Base-by-base conservation (phyloP, 2,888 invertebrate species). In the Beris morrisii region DNA sequence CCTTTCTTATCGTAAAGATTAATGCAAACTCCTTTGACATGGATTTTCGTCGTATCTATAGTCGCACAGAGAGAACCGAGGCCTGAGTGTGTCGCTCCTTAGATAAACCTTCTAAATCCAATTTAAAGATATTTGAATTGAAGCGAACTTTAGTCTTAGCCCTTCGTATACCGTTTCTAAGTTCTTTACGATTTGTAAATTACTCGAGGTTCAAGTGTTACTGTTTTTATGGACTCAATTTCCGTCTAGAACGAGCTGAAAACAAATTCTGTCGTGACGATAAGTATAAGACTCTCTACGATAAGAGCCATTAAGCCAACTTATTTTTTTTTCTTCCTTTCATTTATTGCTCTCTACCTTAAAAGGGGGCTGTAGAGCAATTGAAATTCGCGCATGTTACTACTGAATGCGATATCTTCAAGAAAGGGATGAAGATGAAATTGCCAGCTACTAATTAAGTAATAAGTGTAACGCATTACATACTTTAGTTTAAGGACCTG, bases 21-120 rank as follows among this genome's bases (percentile, higher is more conserved):
- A 59, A 59, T 59, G 58, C 32, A n/a, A 59, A 48, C 46, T 59
- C 58, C 43, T 48, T 59, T 31, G 48, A 59, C 58, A 59, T 31
- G 48, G n/a, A 46, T 45, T 48, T 22, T 28, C 30, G 7, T 48
- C 58, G 46, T 59, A 59, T 48, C 58, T 48, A 31, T 11, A 59
- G 31, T 45, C 32, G 46, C n/a, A 13, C 48, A 48, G 44, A 31
- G 30, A 46, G 15, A 28, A 4, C 22, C 48, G 30, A 31, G 58
- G 22, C 22, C 46, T 31, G 46, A 59, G 58, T 59, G 58, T 59
- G 46, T 31, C 58, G n/a, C 30, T 59, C 46, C 30, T 46, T 59
- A 59, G 58, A 59, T 59, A 59, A 59, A 59, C 48, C 58, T 44
- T 48, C 58, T 59, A 59, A 59, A 59, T 59, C 58, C 58, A 59